Conservation (phyloP, 2,113 vertebrate species). For the Melospiza melodia region DNA sequence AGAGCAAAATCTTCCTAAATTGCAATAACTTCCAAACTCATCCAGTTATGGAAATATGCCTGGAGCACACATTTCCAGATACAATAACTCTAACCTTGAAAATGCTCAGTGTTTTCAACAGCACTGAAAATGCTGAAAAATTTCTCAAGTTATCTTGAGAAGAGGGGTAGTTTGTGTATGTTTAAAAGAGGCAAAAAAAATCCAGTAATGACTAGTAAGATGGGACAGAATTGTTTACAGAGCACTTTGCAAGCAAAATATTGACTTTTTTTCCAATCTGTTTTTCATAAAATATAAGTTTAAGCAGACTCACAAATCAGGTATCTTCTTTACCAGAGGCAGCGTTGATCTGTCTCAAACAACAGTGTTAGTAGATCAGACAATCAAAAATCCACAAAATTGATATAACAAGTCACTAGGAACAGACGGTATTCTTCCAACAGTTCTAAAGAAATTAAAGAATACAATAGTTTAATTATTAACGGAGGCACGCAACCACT, state of each 20-base stretch:
- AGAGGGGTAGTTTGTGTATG: neutral
- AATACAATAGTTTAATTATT: neutral
- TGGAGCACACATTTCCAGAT: neutral
- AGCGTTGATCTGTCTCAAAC: neutral
- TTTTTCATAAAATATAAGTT: neutral
- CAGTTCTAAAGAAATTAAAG: neutral
- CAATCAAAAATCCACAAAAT: neutral
- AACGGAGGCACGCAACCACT: neutral
- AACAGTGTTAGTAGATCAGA: neutral
- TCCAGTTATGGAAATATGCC: neutral
- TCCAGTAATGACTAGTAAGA: neutral
- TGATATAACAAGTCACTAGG: neutral
- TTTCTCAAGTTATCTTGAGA: neutral
- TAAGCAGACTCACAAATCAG: neutral
- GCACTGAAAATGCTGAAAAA: neutral
- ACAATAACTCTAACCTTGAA: neutral
- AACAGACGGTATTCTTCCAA: neutral
- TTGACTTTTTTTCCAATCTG: neutral
- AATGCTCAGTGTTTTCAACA: neutral
- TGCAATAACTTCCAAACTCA: neutral
- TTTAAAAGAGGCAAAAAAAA: neutral
- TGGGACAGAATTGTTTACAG: neutral
- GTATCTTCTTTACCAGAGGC: neutral
- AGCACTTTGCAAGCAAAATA: neutral
- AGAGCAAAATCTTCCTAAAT: neutral